phyloP scores from a whole-genome alignment of 2,797 vertebrate species.

The Sebastes umbrosus region DNA sequence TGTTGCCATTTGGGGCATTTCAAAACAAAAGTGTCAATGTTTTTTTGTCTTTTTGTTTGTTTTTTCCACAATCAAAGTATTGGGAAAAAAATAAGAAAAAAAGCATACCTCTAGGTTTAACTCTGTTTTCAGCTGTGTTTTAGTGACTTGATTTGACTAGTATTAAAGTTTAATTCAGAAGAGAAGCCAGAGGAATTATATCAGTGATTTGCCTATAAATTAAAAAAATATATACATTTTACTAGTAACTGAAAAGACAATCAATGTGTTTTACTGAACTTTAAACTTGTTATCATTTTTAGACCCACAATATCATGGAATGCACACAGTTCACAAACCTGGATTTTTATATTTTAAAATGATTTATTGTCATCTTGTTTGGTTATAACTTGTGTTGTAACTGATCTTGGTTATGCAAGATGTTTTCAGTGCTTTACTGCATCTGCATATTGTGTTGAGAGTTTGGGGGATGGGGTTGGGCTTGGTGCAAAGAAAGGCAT shows the following conservation, averaged over 20 bases:
- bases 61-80: background rate
- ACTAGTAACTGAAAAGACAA: background rate
- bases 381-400: background rate
- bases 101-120: background rate
- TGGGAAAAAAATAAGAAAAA: background rate
- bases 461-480: conserved; percentile 41
- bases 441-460: conserved; percentile 19
- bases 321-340: background rate
- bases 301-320: background rate
- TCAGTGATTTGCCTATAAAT: background rate
- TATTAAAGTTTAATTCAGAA: background rate
- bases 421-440: background rate
- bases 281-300: background rate
- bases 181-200: background rate
- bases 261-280: background rate
- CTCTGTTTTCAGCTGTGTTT: background rate
- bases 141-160: background rate
- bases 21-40: background rate
- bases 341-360: background rate
- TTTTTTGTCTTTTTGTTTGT: background rate
- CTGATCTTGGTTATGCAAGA: background rate
- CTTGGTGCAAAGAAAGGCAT: conserved; percentile 44
- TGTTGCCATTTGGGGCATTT: background rate
- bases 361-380: background rate
- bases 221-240: background rate